phyloP scores from a whole-genome alignment of 1,140 invertebrate genomes.

The Pogonomyrmex barbatus region DNA sequence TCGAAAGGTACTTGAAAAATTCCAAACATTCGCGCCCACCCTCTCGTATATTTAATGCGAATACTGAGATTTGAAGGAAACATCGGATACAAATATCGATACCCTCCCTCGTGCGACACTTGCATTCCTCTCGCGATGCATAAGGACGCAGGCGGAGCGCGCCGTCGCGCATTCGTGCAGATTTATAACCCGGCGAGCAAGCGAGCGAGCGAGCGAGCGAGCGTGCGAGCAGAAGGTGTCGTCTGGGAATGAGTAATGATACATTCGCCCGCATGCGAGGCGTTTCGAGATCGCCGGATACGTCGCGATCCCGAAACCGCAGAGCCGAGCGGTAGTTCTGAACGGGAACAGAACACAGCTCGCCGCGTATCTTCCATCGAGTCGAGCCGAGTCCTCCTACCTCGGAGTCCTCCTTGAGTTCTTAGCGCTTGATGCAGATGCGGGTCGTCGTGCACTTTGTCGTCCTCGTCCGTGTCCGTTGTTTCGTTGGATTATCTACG shows the following conservation, averaged over 20 bases:
- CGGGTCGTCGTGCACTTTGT: conserved; percentile 58
- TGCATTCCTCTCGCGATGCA: conserved; percentile 59
- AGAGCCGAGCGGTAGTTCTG: conserved; percentile 63
- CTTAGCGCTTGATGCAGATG: conserved; percentile 60
- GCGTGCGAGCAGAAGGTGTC: conserved; percentile 74
- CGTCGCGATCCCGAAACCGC: conserved; percentile 71
- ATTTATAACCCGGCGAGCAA: conserved; percentile 76
- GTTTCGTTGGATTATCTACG: conserved; percentile 48
- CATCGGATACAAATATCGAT: conserved; percentile 54
- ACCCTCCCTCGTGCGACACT: conserved; percentile 42
- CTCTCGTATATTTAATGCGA: conserved; percentile 24
- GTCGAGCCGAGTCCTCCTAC: conserved; percentile 11
- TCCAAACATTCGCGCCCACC: neutral
- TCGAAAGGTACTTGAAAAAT: neutral
- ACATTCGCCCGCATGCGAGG: conserved; percentile 77
- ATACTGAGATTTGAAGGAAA: conserved; percentile 53
- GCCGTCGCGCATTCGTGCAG: conserved; percentile 71
- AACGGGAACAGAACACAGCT: conserved; percentile 63
- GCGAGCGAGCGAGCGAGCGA: conserved; percentile 69
- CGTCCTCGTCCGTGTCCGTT: conserved; percentile 40
- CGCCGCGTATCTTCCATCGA: conserved; percentile 70
- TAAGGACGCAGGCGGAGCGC: conserved; percentile 36
- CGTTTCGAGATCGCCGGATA: conserved; percentile 75
- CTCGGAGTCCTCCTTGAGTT: conserved; percentile 44
- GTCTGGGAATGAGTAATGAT: conserved; percentile 78